phyloP scores from a whole-genome alignment of 2,113 vertebrate species.

The Cephalopterus ornatus region DNA sequence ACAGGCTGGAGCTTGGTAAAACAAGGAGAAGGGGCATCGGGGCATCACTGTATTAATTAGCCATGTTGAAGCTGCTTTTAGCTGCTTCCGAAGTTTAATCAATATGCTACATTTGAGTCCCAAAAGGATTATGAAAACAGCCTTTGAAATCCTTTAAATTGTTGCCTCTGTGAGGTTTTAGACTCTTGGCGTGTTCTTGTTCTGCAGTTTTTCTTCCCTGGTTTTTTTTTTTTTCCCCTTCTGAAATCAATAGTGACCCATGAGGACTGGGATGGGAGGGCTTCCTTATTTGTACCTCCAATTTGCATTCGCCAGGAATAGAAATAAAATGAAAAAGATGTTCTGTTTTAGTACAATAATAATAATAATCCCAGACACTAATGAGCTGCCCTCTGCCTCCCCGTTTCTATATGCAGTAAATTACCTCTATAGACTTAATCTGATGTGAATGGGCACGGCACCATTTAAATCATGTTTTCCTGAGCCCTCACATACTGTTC shows the following conservation, averaged over 20 bases:
- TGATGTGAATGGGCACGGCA: neutral
- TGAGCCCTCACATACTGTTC: neutral
- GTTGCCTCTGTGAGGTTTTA: conserved; percentile 46
- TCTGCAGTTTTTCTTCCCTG: neutral
- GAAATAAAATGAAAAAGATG: neutral
- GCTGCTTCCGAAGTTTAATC: conserved; percentile 67
- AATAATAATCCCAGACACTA: conserved; percentile 34
- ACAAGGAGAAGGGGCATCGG: conserved; percentile 53
- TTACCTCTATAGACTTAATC: conserved; percentile 11
- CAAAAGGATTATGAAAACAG: conserved; percentile 62
- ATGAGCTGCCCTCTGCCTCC: conserved; percentile 40
- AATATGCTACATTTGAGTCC: conserved; percentile 60
- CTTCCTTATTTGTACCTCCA: neutral
- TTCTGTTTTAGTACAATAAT: conserved; percentile 25
- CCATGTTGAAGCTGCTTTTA: conserved; percentile 51
- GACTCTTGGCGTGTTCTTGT: neutral
- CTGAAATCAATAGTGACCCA: neutral
- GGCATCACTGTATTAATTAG: conserved; percentile 69
- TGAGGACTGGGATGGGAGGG: neutral
- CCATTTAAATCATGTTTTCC: conserved; percentile 2
- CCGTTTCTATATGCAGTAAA: conserved; percentile 30
- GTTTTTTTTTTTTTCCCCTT: neutral
- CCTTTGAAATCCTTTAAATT: conserved; percentile 68
- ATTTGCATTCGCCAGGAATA: neutral
- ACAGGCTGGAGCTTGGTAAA: conserved; percentile 54